These are phyloP conservation scores for Xyliphius kryptos DNA, from an alignment of 2,113 vertebrate genomes.

Conservation along the genomic window DNA sequence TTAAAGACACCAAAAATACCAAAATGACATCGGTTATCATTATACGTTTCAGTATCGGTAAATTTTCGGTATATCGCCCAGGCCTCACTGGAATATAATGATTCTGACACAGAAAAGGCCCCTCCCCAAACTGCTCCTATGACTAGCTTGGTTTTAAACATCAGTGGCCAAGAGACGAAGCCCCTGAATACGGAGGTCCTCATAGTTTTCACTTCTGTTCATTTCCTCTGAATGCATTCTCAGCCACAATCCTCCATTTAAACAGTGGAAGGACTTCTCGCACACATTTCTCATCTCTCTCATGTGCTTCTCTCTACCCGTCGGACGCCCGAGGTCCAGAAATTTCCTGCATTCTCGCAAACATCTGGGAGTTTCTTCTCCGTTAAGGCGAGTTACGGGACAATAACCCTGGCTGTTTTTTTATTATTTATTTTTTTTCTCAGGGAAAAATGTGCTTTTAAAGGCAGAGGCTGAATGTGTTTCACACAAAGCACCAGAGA, in stretches of 20 bases:
- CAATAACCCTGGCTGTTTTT: conserved; percentile 40
- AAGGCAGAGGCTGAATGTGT: conserved; percentile 56
- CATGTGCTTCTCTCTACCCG: conserved; percentile 28
- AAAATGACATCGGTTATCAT: too few relatives aligned
- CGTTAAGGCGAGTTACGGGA: conserved; percentile 47
- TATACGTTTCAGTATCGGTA: too few relatives aligned
- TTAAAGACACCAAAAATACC: too few relatives aligned
- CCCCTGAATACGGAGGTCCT: too few relatives aligned
- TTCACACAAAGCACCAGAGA: conserved; percentile 53
- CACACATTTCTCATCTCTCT: conserved; percentile 33
- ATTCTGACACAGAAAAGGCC: too few relatives aligned
- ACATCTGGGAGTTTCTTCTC: conserved; percentile 46
- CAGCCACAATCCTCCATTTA: conserved; percentile 16
- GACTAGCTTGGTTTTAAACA: too few relatives aligned
- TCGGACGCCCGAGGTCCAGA: conserved; percentile 32
- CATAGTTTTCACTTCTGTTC: not conserved
- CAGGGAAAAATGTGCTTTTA: conserved; percentile 35
- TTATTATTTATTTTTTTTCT: conserved; percentile 21
- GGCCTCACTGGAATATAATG: too few relatives aligned
- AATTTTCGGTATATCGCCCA: too few relatives aligned
- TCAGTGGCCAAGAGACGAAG: too few relatives aligned
- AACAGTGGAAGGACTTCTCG: conserved; percentile 17
- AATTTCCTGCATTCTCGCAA: conserved; percentile 37
- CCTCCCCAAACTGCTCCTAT: too few relatives aligned
- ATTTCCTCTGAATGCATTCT: conserved; percentile 23